phyloP scores from a whole-genome alignment of 2,888 invertebrate species.

The Leptarthrus brevirostris region DNA sequence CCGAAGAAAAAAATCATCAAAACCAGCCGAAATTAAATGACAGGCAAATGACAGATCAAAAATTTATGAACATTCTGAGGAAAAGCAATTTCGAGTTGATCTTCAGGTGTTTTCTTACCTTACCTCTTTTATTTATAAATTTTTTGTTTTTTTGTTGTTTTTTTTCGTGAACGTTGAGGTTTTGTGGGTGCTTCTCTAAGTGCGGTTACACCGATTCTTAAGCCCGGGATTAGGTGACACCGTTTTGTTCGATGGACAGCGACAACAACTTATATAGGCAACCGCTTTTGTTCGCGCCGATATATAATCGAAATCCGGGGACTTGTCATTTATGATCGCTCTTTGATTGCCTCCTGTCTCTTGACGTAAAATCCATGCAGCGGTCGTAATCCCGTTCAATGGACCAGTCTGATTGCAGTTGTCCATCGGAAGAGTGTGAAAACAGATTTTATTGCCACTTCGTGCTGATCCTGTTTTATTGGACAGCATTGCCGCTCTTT shows the following conservation, averaged over 20 bases:
- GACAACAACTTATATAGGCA: slow-evolving; percentile 3
- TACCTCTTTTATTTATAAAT: background rate
- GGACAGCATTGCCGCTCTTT: slow-evolving; percentile 41
- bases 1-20: slow-evolving; percentile 44
- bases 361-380: background rate
- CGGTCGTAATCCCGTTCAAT: slow-evolving; percentile 27
- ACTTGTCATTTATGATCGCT: slow-evolving; percentile 31
- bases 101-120: slow-evolving; percentile 33
- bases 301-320: slow-evolving; percentile 7
- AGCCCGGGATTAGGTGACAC: slow-evolving; percentile 44
- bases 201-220: background rate
- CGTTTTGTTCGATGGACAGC: slow-evolving; percentile 30
- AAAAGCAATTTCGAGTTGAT: slow-evolving; percentile 38
- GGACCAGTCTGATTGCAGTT: slow-evolving; percentile 30
- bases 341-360: slow-evolving; percentile 23
- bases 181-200: slow-evolving; percentile 21
- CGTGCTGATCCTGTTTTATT: slow-evolving; percentile 50
- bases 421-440: slow-evolving; percentile 39
- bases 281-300: background rate
- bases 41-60: slow-evolving; percentile 50
- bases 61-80: slow-evolving; percentile 47
- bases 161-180: background rate
- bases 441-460: slow-evolving; percentile 47
- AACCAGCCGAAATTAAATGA: slow-evolving; percentile 45
- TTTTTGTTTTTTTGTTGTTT: background rate